Base-by-base conservation (phyloP, 2,888 invertebrate genomes). In the Plebejus argus region DNA sequence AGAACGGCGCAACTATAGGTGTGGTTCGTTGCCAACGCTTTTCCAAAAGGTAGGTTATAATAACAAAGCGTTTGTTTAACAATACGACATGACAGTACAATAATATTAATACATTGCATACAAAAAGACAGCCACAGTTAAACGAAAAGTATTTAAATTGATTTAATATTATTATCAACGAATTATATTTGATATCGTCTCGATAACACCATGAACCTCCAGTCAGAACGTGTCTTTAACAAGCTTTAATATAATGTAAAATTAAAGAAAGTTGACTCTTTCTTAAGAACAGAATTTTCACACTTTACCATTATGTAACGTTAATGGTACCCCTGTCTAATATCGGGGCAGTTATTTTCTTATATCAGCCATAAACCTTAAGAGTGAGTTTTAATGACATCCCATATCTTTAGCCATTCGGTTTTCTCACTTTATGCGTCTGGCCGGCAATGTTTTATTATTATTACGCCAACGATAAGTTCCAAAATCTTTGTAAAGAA, bases 391-490 rank as follows among this genome's bases (percentile, higher is more conserved):
- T 89, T 86, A 87, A 86, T 85, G 86, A 85, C 85, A 83, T 85
- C 84, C 86, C 87, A 87, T 88, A 89, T 87, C 82, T 90, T 91
- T 90, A 89, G 82, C 88, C 85, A 88, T 91, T 88, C 88, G 83
- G 85, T 84, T 82, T 82, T 81, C 85, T 87, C 85, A 80, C 84
- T 87, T 87, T 88, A 86, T 87, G 86, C 81, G 82, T 84, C 82
- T 85, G 84, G 84, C 83, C 84, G 85, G 80, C 86, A 85, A 86
- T 82, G 77, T 83, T 86, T 89, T 89, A 89, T 86, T 87, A 87
- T 87, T 86, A 89, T 87, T 85, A 84, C 87, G 78, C 58, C 78
- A 80, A 79, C 84, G 86, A 88, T 89, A 87, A 88, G 83, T 85
- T 39, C 20, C n/a, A 71, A 71, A 71, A 39, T 71, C 35, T 71